Base-by-base conservation (phyloP, 2,113 vertebrate genomes). In the Chloropsis cyanopogon region DNA sequence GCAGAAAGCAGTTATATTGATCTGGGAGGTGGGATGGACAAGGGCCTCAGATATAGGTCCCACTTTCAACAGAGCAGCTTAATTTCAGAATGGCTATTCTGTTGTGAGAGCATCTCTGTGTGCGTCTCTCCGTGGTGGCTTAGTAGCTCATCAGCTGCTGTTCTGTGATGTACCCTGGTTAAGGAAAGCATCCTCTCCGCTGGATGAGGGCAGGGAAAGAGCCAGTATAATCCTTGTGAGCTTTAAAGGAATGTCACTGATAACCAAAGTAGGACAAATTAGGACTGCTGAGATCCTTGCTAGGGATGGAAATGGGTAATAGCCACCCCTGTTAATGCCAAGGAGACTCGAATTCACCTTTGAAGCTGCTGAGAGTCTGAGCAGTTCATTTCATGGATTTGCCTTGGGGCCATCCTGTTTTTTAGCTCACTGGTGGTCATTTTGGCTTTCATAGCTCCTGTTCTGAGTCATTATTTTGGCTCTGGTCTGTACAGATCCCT, bases 181-280 rank as follows among this genome's bases (percentile, higher is more conserved):
- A 90, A 85, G 75, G 91, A 90, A 69, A 95, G 70, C 63, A 85
- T 71, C 81, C 37, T 88, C 92, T 76, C 66, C 68, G 39, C 73
- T 94, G 78, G 66, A 79, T 92, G 88, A 46, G 12, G 64, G 66
- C 41, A 29, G 37, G 31, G 35, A 24, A 90, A 85, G 88, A 82
- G 61, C 35, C 35, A 29, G 4, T 86, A 17, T 85, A 91, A 79
- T 89, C 70, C 20, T 56, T 41, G 44, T 69, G n/a, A 68, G 25
- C 42, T 86, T 84, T 75, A 87, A 89, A 68, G 53, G 71, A 65
- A 66, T 60, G 50, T 77, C 89, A 86, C 0, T 73, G n/a, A n/a
- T 72, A 86, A 57, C 77, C 90, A 25, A 91, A 83, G 46, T 7
- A 82, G 81, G 69, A 82, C 42, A 90, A 92, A 94, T 93, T 53